These are phyloP conservation scores for Rhabdomys pumilio DNA, from an alignment of 2,797 vertebrate species.

Conservation along the genomic window DNA sequence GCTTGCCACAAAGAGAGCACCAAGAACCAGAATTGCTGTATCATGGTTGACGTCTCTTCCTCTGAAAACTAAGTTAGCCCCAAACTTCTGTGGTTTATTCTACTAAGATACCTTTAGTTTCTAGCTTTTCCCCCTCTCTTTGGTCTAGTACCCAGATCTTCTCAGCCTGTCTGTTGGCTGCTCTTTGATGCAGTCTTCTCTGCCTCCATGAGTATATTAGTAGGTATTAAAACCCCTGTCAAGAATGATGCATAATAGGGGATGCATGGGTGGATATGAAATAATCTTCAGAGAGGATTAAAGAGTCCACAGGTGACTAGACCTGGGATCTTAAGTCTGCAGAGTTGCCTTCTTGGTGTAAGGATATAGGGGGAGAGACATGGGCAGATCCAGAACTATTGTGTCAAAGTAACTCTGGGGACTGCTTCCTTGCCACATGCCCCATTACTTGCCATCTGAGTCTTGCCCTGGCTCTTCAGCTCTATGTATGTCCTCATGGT, in stretches of 20 bases:
- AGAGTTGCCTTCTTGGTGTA: background rate
- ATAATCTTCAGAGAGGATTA: background rate
- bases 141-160: background rate
- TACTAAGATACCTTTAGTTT: background rate
- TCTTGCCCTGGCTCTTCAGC: too few species aligned
- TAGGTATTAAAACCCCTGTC: background rate
- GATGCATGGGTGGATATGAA: background rate
- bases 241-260: background rate
- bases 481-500: too few species aligned
- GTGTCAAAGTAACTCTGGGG: too few species aligned
- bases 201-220: background rate
- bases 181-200: background rate
- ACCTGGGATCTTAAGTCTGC: background rate
- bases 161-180: background rate
- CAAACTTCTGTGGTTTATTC: background rate
- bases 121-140: background rate
- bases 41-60: background rate
- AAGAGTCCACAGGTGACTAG: background rate
- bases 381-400: background rate
- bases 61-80: background rate
- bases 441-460: too few species aligned
- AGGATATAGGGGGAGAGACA: background rate
- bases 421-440: too few species aligned
- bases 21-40: background rate
- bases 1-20: background rate